phyloP scores from a whole-genome alignment of 1,140 invertebrate species.

The Thaumetopoea pityocampa region DNA sequence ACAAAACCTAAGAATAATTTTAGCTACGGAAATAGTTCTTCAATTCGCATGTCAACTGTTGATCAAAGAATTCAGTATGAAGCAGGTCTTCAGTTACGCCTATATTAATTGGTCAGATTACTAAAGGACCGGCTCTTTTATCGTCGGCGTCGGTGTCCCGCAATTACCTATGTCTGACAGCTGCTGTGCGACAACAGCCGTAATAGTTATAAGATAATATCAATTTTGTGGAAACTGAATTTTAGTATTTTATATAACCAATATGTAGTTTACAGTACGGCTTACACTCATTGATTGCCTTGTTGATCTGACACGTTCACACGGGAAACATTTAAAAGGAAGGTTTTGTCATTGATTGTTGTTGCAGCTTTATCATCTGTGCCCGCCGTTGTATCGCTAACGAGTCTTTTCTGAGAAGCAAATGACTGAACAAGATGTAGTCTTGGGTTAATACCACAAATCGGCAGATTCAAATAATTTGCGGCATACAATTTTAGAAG shows the following conservation, averaged over 20 bases:
- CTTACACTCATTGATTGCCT: too few species aligned
- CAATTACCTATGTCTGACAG: slow-evolving; percentile 22
- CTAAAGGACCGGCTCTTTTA: slow-evolving; percentile 31
- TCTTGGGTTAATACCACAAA: too few species aligned
- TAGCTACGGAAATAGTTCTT: slow-evolving; percentile 52
- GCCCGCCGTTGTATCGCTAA: too few species aligned
- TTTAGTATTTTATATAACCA: too few species aligned
- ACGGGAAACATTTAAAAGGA: slow-evolving; percentile 3
- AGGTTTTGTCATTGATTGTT: slow-evolving; percentile 16
- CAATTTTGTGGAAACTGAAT: slow-evolving; percentile 2
- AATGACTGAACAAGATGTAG: too few species aligned
- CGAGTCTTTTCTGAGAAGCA: too few species aligned
- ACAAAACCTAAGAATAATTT: slow-evolving; percentile 39
- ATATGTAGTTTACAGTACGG: too few species aligned
- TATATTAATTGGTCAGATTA: slow-evolving; percentile 60
- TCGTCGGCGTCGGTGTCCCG: too few species aligned
- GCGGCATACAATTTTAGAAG: too few species aligned
- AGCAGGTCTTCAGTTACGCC: slow-evolving; percentile 44
- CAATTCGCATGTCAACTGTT: slow-evolving; percentile 43
- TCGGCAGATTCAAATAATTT: too few species aligned
- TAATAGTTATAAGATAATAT: slow-evolving; percentile 11
- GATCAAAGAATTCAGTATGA: slow-evolving; percentile 55
- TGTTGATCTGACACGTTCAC: too few species aligned
- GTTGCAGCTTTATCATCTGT: too few species aligned
- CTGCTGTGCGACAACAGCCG: slow-evolving; percentile 20